Conservation (phyloP, 2,888 invertebrate species). For the Parthenolecanium corni region DNA sequence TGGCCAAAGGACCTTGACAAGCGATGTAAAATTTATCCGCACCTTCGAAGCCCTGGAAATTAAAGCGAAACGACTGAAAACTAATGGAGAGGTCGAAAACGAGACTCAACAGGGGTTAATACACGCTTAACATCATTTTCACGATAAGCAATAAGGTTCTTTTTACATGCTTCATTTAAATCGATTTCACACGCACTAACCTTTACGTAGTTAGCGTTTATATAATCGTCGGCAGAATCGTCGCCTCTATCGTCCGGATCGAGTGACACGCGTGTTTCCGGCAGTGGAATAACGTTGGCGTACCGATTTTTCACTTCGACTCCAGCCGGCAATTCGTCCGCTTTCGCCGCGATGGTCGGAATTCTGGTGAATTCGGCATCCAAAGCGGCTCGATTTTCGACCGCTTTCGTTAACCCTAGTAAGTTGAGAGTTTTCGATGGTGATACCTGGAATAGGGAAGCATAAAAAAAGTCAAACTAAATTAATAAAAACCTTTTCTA, state of each 20-base stretch:
- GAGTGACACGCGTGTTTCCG: slow-evolving; percentile 75
- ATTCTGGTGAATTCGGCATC: slow-evolving; percentile 71
- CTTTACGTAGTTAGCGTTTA: slow-evolving; percentile 85
- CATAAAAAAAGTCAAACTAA: not conserved
- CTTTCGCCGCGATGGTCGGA: slow-evolving; percentile 62
- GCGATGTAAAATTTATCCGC: slow-evolving; percentile 78
- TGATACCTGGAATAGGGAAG: not conserved
- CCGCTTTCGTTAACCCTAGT: slow-evolving; percentile 14
- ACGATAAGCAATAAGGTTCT: too few species aligned
- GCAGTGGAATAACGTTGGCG: slow-evolving; percentile 88
- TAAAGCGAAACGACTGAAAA: not conserved
- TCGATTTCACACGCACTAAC: slow-evolving; percentile 43
- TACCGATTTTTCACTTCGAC: slow-evolving; percentile 86
- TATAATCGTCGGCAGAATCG: slow-evolving; percentile 62
- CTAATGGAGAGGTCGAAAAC: too few species aligned
- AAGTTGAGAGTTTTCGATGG: slow-evolving; percentile 18
- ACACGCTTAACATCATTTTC: too few species aligned
- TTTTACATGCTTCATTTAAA: too few species aligned
- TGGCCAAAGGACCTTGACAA: slow-evolving; percentile 76
- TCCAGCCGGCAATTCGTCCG: slow-evolving; percentile 73
- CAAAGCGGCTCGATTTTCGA: slow-evolving; percentile 56
- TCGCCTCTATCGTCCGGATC: slow-evolving; percentile 46
- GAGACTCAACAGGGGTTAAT: too few species aligned
- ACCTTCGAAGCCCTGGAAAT: slow-evolving; percentile 68
- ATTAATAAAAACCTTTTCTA: too few species aligned